phyloP scores from a whole-genome alignment of 2,113 vertebrate species.

The Montifringilla adamsi region DNA sequence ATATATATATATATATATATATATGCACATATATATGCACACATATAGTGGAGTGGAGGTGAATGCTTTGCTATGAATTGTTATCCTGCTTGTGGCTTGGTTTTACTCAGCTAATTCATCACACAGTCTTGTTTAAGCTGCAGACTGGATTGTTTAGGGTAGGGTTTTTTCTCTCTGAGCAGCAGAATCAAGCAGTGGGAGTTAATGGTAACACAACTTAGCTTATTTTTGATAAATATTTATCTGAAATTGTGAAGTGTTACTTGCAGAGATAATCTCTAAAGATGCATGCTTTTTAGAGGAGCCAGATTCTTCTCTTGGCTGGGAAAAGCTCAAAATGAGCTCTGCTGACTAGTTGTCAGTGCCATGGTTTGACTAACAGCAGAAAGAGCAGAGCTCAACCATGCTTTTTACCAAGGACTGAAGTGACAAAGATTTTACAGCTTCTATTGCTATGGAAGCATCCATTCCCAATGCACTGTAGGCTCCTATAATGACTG shows the following conservation, averaged over 20 bases:
- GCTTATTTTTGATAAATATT: constrained; percentile 29
- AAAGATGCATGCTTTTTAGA: background rate
- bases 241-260: constrained; percentile 8
- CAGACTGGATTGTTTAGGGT: background rate
- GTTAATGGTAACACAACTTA: background rate
- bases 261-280: background rate
- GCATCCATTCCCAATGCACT: background rate
- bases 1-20: background rate
- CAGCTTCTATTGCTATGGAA: background rate
- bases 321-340: background rate
- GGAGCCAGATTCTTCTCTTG: background rate
- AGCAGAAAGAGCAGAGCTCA: background rate
- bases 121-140: background rate
- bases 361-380: background rate
- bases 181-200: background rate
- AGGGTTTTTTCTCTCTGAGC: background rate
- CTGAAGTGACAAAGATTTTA: background rate
- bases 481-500: background rate
- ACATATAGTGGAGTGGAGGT: background rate
- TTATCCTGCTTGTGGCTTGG: background rate
- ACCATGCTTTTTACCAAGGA: background rate
- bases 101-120: background rate
- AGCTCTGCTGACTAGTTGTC: background rate
- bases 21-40: too few relatives aligned
- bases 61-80: background rate